Evolutionary conservation across 2,113 vertebrate genomes (phyloP).

Genomic region (Pluvianellus socialis): DNA sequence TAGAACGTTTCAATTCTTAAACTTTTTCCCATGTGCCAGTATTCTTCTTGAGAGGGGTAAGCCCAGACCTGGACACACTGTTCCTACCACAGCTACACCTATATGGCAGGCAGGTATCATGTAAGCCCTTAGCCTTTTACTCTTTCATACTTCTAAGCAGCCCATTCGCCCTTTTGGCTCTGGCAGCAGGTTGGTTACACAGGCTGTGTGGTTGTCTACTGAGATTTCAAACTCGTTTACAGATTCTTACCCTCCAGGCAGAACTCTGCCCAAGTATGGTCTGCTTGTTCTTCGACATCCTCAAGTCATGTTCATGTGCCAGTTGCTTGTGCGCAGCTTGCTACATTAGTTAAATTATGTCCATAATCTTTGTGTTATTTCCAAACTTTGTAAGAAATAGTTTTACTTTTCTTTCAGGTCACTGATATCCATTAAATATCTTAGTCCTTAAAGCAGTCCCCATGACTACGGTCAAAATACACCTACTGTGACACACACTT

Average conservation of each 20-base stretch:
- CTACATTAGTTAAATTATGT: not conserved
- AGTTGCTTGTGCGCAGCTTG: not conserved
- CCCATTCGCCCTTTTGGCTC: not conserved
- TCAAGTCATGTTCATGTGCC: not conserved
- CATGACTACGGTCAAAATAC: accelerated
- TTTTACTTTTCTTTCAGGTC: not conserved
- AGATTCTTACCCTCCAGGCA: not conserved
- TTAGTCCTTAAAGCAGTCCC: not conserved
- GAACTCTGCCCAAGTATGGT: not conserved
- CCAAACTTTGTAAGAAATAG: not conserved
- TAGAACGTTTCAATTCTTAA: not conserved
- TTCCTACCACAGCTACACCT: not conserved
- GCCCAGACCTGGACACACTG: not conserved
- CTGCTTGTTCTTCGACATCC: not conserved
- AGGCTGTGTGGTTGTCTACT: not conserved
- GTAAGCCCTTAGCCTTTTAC: not conserved
- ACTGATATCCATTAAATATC: not conserved
- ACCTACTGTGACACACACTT: not conserved
- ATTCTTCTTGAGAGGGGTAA: not conserved
- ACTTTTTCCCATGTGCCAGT: not conserved
- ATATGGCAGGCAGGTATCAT: not conserved
- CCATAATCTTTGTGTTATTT: not conserved
- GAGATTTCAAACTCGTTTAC: not conserved
- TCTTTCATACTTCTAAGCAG: not conserved
- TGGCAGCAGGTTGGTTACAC: not conserved